Conservation (phyloP, 2,888 invertebrate species). For the Protophormia terraenovae region DNA sequence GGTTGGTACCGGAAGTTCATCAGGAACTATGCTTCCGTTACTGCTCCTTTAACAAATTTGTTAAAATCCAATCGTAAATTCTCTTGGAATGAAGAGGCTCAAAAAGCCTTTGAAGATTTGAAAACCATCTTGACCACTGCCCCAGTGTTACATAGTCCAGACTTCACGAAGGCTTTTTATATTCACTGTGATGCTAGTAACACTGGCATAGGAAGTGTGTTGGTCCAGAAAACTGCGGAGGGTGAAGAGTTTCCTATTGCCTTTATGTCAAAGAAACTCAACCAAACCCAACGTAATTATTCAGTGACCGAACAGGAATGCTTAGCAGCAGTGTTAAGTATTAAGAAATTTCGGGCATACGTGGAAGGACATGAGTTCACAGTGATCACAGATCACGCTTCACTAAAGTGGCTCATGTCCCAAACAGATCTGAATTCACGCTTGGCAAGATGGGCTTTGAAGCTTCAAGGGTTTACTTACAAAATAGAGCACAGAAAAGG, state of each 20-base stretch:
- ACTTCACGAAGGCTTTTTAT: not conserved
- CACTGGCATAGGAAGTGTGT: not conserved
- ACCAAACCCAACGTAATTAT: no score
- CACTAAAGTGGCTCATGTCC: conserved; percentile 10
- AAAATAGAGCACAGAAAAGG: conserved; percentile 49
- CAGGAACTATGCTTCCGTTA: conserved; percentile 50
- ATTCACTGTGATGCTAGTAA: not conserved
- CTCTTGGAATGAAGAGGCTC: conserved; percentile 27
- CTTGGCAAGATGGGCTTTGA: conserved; percentile 49
- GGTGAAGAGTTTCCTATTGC: no score
- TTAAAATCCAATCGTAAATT: conserved; percentile 44
- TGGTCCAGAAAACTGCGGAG: no score
- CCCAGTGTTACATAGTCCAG: conserved; percentile 12
- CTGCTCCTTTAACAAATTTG: conserved; percentile 58
- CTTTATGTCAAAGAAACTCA: no score
- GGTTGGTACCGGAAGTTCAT: conserved; percentile 67
- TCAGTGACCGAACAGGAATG: no score
- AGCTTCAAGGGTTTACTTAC: conserved; percentile 42
- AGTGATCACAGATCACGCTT: conserved; percentile 4
- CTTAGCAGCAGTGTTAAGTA: no score
- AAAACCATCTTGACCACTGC: conserved; percentile 32
- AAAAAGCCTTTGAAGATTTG: conserved; percentile 41
- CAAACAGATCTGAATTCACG: conserved; percentile 37
- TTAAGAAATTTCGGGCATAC: no score
- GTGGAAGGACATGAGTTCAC: no score